These are phyloP conservation scores for Thunnus thynnus DNA, from an alignment of 2,113 vertebrate species.

Conservation along the genomic window DNA sequence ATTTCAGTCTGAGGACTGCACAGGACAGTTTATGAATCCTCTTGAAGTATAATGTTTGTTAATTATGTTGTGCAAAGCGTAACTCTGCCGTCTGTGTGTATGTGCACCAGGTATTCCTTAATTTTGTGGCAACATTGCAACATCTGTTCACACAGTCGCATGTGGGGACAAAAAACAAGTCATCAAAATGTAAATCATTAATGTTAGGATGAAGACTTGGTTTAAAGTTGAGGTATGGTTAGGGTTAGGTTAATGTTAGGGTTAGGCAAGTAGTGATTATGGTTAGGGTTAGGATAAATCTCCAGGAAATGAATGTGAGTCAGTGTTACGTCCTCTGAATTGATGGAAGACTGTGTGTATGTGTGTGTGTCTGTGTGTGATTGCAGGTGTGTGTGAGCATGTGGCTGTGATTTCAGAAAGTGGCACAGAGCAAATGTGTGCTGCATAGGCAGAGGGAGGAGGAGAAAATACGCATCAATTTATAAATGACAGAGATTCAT, in stretches of 20 bases:
- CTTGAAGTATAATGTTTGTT: neutral
- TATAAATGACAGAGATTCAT: neutral
- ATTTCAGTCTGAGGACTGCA: neutral
- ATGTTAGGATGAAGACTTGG: no score
- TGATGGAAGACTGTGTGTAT: neutral
- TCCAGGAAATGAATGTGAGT: no score
- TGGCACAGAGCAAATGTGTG: neutral
- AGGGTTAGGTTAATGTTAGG: no score
- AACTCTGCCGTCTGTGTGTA: neutral
- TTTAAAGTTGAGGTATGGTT: no score
- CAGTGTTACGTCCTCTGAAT: no score
- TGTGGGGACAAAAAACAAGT: no score
- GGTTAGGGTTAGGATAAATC: no score
- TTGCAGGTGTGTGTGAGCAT: neutral
- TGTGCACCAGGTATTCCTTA: no score
- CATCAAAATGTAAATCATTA: no score
- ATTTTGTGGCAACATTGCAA: no score
- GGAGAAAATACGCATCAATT: neutral
- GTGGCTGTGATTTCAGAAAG: neutral
- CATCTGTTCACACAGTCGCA: no score
- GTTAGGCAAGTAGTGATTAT: no score
- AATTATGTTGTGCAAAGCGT: neutral
- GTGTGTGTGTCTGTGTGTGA: neutral
- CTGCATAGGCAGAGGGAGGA: neutral
- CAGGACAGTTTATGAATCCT: neutral